A percentile compares a stretch with the other conserved stretches of the same genome.
Evolutionary conservation across 2,113 vertebrate species (phyloP).

Genomic region (Podarcis raffonei): DNA sequence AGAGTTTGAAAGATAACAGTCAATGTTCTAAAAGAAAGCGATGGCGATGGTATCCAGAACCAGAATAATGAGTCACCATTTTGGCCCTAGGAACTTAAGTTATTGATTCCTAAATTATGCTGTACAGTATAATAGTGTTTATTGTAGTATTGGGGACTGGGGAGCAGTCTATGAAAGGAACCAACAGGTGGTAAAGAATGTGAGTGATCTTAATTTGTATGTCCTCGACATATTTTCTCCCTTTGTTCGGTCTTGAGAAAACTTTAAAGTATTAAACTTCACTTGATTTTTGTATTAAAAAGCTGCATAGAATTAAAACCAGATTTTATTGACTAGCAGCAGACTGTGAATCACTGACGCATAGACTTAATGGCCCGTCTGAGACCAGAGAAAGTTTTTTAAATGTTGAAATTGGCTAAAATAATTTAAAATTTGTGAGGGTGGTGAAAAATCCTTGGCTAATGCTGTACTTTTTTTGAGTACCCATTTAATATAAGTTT

Average conservation of each 20-base stretch:
- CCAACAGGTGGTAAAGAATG: constrained; percentile 17
- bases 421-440: constrained; percentile 55
- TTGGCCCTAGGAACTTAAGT: neutral
- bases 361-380: constrained; percentile 39
- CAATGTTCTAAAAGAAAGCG: neutral
- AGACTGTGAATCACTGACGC: constrained; percentile 51
- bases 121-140: neutral
- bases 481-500: constrained; percentile 52
- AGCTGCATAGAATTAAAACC: constrained; percentile 47
- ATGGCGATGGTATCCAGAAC: neutral
- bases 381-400: constrained; percentile 58
- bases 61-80: neutral
- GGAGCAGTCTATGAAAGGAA: neutral
- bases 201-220: neutral
- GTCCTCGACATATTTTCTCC: neutral
- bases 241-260: constrained; percentile 26
- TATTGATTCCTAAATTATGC: neutral
- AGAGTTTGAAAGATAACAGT: neutral
- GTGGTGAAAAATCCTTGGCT: constrained; percentile 65
- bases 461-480: constrained; percentile 47
- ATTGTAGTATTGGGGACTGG: neutral
- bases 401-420: constrained; percentile 65
- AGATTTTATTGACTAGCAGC: constrained; percentile 53
- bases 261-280: constrained; percentile 42
- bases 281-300: constrained; percentile 38